These are phyloP conservation scores for Clinocottus analis DNA, from an alignment of 2,113 vertebrate genomes.

Conservation along the genomic window DNA sequence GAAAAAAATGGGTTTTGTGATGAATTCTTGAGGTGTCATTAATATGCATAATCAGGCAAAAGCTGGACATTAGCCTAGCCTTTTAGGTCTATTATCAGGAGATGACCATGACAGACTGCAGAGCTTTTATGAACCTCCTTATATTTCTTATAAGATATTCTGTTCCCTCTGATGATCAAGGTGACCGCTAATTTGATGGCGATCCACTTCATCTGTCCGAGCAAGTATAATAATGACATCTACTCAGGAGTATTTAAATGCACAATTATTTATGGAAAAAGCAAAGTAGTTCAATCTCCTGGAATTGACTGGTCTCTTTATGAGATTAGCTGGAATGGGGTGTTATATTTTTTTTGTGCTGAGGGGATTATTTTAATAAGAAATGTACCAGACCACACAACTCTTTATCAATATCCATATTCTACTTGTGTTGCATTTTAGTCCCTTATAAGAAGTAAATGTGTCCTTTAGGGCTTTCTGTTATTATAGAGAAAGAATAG, in stretches of 20 bases:
- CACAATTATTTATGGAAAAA: conserved; percentile 34
- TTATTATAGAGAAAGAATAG: not conserved
- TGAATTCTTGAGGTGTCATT: conserved; percentile 73
- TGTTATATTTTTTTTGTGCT: not conserved
- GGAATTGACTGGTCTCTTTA: not conserved
- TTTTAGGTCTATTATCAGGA: conserved; percentile 73
- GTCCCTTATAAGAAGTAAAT: not conserved
- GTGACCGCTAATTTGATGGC: conserved; percentile 74
- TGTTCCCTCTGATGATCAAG: conserved; percentile 65
- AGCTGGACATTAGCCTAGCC: conserved; percentile 69
- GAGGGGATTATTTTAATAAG: not conserved
- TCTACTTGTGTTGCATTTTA: not conserved
- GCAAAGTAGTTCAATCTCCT: not conserved
- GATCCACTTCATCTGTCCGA: conserved; percentile 46
- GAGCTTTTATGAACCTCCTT: conserved; percentile 68
- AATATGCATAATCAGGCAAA: conserved; percentile 76
- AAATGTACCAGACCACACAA: not conserved
- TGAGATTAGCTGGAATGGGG: conserved; percentile 16
- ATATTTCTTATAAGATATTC: conserved; percentile 68
- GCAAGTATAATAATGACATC: conserved; percentile 41
- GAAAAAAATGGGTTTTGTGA: conserved; percentile 62
- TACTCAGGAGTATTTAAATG: conserved; percentile 32
- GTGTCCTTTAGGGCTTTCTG: not conserved
- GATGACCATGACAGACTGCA: conserved; percentile 74
- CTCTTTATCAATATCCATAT: not conserved